Conservation (phyloP, 2,113 vertebrate species). For the Marmota flaviventris region DNA sequence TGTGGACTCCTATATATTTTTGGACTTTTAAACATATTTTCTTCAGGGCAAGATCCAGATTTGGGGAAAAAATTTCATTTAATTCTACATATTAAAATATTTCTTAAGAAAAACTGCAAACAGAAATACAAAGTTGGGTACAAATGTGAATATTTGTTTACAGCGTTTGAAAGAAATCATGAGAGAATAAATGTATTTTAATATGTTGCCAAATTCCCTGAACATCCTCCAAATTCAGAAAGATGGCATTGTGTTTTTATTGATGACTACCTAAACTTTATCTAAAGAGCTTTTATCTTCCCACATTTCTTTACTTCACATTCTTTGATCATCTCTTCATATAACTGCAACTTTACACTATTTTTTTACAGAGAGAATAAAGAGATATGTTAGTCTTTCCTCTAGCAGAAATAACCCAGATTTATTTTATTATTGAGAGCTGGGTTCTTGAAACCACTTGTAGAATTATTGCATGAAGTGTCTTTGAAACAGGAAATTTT, state of each 20-base stretch:
- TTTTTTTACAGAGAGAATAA: not conserved
- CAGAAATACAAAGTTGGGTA: not conserved
- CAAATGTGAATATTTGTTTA: not conserved
- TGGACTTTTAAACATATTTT: not conserved
- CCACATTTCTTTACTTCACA: not conserved
- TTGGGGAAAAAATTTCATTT: not conserved
- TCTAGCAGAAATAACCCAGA: not conserved
- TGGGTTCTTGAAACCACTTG: not conserved
- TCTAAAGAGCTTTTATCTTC: not conserved
- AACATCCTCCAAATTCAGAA: not conserved
- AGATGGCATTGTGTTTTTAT: not conserved
- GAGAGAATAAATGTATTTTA: not conserved
- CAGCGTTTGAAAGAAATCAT: not conserved
- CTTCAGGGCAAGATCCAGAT: not conserved
- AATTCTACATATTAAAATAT: not conserved
- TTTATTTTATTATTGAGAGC: not conserved
- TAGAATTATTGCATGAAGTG: not conserved
- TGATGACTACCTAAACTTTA: not conserved
- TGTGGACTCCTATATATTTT: not conserved
- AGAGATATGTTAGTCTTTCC: not conserved
- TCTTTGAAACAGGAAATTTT: not conserved
- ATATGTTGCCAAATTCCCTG: not conserved
- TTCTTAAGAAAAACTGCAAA: not conserved
- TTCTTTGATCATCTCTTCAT: not conserved
- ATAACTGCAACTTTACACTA: not conserved